Base-by-base conservation (phyloP, 2,888 invertebrate species). In the Teinopalpus imperialis region DNA sequence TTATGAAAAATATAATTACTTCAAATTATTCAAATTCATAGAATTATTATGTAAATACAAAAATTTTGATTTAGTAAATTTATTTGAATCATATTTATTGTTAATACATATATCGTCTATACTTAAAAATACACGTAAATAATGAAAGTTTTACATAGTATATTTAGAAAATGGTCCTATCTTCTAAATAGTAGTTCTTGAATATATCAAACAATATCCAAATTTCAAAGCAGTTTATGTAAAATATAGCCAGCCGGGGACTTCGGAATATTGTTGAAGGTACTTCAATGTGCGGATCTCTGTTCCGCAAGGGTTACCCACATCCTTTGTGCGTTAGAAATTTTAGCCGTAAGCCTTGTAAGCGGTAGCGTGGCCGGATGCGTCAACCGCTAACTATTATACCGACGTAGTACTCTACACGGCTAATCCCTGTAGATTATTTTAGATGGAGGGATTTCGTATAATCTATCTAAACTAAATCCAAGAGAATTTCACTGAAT, bases 301-400 rank as follows among this genome's bases (percentile, higher is more conserved):
- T 14, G 29, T 35, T 46, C 41, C 50, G 34, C 47, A 49, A 52
- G 50, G 49, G 50, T 45, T 47, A 48, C 48, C 54, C 57, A 55
- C 57, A 53, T 57, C 59, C 56, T 56, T 54, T 59, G 54, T 56
- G 52, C 49, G 49, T 52, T 43, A 30, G 46, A 54, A 52, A 53
- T 56, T 57, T 48, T 49, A 49, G 52, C 30, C 50, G 39, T 49
- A 41, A 53, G 49, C 42, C 48, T 49, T 49, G 53, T 49, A 44
- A 53, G 39, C 47, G 48, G 43, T 46, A 43, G 36, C 45, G 50
- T 44, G 53, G 53, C 54, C 52, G 57, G 56, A 59, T 56, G 49
- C 51, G 45, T 44, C 49, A 54, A 53, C 54, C 49, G 45, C 52
- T 48, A 51, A 56, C 53, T 53, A 56, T 54, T 51, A 52, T 43